Percentiles rank a stretch among this genome's conserved stretches.
Conservation (phyloP, 2,113 vertebrate species). For the Tor tambroides region DNA sequence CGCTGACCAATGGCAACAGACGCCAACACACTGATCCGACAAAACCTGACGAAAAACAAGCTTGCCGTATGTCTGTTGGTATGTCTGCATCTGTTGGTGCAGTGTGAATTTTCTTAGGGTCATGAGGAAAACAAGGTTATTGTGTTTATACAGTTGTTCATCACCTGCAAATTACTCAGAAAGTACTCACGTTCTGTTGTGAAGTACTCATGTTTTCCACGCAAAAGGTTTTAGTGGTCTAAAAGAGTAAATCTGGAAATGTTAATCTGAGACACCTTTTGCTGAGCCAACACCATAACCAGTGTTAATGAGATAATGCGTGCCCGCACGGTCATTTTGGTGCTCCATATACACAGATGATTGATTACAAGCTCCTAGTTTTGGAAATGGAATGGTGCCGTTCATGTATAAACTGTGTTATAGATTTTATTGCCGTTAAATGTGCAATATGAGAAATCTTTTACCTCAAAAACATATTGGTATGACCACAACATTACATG, state of each 20-base stretch:
- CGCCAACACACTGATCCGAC: not conserved
- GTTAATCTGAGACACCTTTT: constrained; percentile 19
- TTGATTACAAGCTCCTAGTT: not conserved
- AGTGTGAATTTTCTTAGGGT: not conserved
- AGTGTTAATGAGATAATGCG: constrained; percentile 2
- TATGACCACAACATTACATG: not conserved
- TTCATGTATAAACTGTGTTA: not conserved
- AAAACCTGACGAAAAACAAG: not conserved
- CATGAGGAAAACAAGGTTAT: not conserved
- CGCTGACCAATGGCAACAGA: not conserved
- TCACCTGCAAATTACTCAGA: not conserved
- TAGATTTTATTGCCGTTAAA: not conserved
- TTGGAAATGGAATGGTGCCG: not conserved
- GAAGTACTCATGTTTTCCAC: not conserved
- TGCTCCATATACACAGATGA: not conserved
- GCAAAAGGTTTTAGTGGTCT: not conserved
- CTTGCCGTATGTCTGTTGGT: no score
- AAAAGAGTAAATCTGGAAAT: not conserved
- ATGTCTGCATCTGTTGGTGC: no score
- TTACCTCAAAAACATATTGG: not conserved
- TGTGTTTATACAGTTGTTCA: not conserved
- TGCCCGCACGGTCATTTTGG: not conserved
- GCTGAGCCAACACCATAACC: not conserved
- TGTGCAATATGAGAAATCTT: not conserved
- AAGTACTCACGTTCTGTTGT: no score